A percentile compares a stretch with the other conserved stretches of the same genome.
phyloP scores from a whole-genome alignment of 2,113 vertebrate species.

The Myrmophylax atrothorax region DNA sequence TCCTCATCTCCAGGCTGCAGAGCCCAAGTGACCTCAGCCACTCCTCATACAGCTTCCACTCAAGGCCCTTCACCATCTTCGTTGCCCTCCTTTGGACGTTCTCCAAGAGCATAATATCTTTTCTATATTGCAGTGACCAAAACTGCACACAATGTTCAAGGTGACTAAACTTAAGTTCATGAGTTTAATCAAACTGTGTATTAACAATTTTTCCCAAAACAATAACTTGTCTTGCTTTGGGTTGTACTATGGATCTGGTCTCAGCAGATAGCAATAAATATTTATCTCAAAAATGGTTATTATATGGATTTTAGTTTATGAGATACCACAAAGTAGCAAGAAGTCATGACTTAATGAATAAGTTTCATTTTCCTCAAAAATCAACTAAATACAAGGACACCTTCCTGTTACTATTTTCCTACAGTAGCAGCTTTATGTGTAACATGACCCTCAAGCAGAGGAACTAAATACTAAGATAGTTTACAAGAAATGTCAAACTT shows the following conservation, averaged over 20 bases:
- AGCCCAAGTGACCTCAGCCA: too few relatives aligned
- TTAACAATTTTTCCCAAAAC: neutral
- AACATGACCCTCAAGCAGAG: neutral
- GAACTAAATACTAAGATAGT: neutral
- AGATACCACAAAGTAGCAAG: neutral
- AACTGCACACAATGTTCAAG: too few relatives aligned
- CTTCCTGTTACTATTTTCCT: neutral
- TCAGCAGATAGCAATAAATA: constrained; percentile 41
- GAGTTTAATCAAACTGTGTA: neutral
- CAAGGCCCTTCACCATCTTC: too few relatives aligned
- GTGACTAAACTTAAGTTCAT: constrained; percentile 51
- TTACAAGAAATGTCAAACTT: neutral
- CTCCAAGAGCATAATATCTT: too few relatives aligned
- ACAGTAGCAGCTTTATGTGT: neutral
- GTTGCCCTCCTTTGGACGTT: too few relatives aligned
- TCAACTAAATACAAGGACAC: neutral
- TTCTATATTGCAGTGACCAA: too few relatives aligned
- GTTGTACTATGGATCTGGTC: constrained; percentile 29
- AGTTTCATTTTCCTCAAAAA: constrained; percentile 44
- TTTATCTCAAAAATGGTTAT: constrained; percentile 7
- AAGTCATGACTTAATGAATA: constrained; percentile 12
- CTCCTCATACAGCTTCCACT: too few relatives aligned
- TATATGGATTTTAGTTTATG: constrained; percentile 38
- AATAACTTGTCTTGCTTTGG: constrained; percentile 29
- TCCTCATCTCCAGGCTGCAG: too few relatives aligned